phyloP scores from a whole-genome alignment of 2,113 vertebrate genomes.

The Tetrax tetrax region DNA sequence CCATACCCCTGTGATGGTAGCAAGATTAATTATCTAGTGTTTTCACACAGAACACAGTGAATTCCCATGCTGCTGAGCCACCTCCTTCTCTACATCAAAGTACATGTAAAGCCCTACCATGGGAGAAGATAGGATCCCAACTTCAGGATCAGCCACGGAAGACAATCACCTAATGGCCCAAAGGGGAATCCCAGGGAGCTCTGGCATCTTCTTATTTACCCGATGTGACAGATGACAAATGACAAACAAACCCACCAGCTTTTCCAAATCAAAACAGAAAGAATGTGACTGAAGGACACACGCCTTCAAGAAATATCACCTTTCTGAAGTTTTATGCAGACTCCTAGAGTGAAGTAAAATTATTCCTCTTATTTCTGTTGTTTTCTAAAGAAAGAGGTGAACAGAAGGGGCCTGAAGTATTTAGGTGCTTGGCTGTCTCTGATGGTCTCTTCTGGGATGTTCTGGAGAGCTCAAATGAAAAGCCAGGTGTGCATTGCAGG shows the following conservation, averaged over 20 bases:
- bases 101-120: neutral
- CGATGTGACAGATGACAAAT: neutral
- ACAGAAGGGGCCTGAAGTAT: neutral
- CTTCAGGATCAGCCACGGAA: neutral
- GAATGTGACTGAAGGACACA: neutral
- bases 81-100: neutral
- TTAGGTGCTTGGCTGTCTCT: neutral
- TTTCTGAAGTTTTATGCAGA: neutral
- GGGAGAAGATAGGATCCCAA: neutral
- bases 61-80: neutral
- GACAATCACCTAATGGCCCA: neutral
- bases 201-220: neutral
- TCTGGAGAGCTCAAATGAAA: conserved; percentile 3
- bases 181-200: neutral
- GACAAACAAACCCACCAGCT: neutral
- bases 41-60: neutral
- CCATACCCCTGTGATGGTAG: neutral
- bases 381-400: neutral
- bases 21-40: neutral
- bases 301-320: neutral
- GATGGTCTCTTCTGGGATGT: neutral
- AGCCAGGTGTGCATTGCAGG: neutral
- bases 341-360: neutral
- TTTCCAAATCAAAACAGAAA: neutral
- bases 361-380: neutral